phyloP scores from a whole-genome alignment of 2,797 vertebrate genomes.

The Manis crassicaudata region DNA sequence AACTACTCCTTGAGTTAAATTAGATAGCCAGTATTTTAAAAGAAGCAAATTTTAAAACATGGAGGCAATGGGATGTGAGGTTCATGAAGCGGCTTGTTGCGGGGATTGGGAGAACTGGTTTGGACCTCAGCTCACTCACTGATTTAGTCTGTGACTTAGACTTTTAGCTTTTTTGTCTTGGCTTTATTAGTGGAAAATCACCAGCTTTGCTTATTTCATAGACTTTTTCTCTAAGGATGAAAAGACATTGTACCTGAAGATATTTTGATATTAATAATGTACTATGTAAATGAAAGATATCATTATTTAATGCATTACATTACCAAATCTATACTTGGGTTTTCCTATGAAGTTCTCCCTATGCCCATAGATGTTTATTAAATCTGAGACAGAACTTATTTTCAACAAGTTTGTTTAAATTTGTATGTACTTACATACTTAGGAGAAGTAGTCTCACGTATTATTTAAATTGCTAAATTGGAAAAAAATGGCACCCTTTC shows the following conservation, averaged over 20 bases:
- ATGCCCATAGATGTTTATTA: neutral
- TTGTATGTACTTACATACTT: neutral
- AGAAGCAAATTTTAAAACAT: neutral
- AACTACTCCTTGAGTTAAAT: neutral
- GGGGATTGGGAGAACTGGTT: neutral
- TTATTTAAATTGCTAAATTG: neutral
- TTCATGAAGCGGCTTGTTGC: accelerated
- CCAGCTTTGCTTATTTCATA: neutral
- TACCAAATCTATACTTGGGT: neutral
- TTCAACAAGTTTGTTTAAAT: neutral
- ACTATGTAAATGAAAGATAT: neutral
- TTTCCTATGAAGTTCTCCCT: neutral
- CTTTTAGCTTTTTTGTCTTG: neutral
- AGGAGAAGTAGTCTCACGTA: neutral
- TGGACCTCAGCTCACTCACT: neutral
- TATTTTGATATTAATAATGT: neutral
- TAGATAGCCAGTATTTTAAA: neutral
- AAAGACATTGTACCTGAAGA: neutral
- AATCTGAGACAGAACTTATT: conserved; percentile 2
- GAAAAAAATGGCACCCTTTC: neutral
- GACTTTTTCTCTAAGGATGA: neutral
- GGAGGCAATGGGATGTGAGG: neutral
- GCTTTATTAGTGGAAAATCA: neutral
- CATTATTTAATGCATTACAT: neutral
- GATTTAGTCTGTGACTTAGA: neutral